phyloP scores from a whole-genome alignment of 2,113 vertebrate species.

The Grus americana region DNA sequence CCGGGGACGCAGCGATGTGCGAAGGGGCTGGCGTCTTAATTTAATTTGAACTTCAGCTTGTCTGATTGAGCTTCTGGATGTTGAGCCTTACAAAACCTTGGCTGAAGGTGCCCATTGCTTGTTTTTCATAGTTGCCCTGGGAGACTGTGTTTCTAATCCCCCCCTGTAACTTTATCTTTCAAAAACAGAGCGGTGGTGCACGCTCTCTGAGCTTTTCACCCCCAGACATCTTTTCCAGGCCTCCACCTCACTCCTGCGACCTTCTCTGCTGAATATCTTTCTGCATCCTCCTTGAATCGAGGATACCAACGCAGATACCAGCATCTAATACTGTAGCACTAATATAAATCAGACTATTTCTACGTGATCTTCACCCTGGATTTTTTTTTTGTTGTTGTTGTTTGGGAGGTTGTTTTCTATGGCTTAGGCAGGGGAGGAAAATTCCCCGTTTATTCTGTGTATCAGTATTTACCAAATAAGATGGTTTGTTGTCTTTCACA shows the following conservation, averaged over 20 bases:
- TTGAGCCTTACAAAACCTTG: background rate
- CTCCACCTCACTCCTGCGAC: background rate
- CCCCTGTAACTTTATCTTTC: background rate
- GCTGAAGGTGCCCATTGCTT: background rate
- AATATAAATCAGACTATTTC: background rate
- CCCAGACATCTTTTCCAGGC: background rate
- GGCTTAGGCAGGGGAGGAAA: background rate
- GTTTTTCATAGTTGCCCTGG: accelerated
- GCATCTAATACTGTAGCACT: no score
- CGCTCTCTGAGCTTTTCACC: background rate
- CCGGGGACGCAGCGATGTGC: background rate
- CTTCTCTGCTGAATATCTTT: background rate
- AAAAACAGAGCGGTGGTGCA: accelerated
- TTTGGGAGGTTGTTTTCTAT: background rate
- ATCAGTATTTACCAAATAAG: background rate
- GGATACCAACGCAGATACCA: background rate
- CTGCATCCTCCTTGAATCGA: background rate
- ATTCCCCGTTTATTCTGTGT: background rate
- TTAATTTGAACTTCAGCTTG: background rate
- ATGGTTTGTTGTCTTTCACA: background rate
- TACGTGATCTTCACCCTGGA: background rate
- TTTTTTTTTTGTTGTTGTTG: background rate
- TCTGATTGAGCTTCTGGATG: background rate
- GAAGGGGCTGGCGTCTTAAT: background rate
- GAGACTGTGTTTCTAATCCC: background rate